These are phyloP conservation scores for Calidris pygmaea DNA, from an alignment of 2,113 vertebrate species.

Conservation along the genomic window DNA sequence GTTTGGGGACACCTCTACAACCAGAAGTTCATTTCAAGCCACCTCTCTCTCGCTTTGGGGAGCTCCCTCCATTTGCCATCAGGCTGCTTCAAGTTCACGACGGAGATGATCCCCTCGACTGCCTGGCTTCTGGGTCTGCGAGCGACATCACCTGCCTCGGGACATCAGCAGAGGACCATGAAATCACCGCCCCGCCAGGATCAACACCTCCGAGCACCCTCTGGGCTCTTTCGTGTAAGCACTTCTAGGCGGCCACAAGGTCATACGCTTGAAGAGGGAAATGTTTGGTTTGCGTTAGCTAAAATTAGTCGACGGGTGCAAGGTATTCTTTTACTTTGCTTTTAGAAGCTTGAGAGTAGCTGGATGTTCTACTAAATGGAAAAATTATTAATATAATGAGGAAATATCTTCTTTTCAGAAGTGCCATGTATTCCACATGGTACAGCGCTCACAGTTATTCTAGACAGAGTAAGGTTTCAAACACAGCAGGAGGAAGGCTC, in stretches of 20 bases:
- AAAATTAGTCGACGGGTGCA: slow-evolving; percentile 5
- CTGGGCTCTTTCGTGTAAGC: background rate
- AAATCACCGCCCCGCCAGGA: background rate
- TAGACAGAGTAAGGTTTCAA: background rate
- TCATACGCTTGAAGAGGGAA: slow-evolving; percentile 23
- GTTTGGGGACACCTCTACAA: background rate
- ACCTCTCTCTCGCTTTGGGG: background rate
- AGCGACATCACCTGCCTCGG: background rate
- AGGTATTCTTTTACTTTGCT: slow-evolving; percentile 27
- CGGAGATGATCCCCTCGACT: background rate
- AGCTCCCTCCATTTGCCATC: accelerated
- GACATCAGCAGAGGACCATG: background rate
- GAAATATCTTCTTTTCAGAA: background rate
- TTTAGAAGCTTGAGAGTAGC: background rate
- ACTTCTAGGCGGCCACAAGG: background rate
- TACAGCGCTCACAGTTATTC: background rate
- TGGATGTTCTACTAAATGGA: background rate
- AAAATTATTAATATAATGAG: background rate
- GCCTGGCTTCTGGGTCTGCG: background rate
- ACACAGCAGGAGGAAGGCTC: background rate
- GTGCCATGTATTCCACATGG: accelerated
- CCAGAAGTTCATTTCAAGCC: background rate
- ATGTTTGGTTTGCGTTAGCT: slow-evolving; percentile 27
- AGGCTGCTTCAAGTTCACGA: background rate
- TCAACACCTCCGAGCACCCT: background rate